Base-by-base conservation (phyloP, 2,113 vertebrate genomes). In the Thamnophis sirtalis region DNA sequence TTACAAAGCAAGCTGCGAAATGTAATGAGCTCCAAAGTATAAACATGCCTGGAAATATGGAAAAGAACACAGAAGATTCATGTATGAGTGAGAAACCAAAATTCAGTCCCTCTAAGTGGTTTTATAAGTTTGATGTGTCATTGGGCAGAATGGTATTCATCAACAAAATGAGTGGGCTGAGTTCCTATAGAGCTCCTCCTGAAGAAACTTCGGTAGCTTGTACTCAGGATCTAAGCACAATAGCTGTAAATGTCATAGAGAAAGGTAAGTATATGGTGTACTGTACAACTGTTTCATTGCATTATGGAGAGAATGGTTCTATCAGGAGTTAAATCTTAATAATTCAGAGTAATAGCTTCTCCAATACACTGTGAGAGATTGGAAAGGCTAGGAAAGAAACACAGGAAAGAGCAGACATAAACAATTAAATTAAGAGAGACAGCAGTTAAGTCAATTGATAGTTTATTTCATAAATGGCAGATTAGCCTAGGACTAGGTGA, bases 91-190 rank as follows among this genome's bases (percentile, higher is more conserved):
- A 95, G 90, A 91, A 94, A 6, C 84, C 94, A 48, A 92, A 50
- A 50, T 33, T 0, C 0, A 10, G 28, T 15, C 68, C 92, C 89
- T 96, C 94, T 60, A 95, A 98, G 89, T 99, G 99, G 99, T 92
- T 98, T 60, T 97, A 97, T 90, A 98, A 98, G 95, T 99, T 98
- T 86, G 98, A 99, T 87, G 84, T 95, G 50, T 96, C 95, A 0
- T 94, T 97, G 43, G 99, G 99, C 91, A 99, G 93, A 96, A 98
- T 93, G 0, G 97, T 98, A 87, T 99, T 98, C 51, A 94, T 99
- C 95, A 99, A 99, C 96, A 98, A 91, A 95, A 92, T 96, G 80
- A 99, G 99, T 0, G 99, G 99, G 49, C 98, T 99, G 53, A 99
- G 99, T 96, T 98, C 97, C 85, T 99, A 99, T 0, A 38, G 93